These are phyloP conservation scores for Anoplolepis gracilipes DNA, from an alignment of 1,140 invertebrate species.

Conservation along the genomic window DNA sequence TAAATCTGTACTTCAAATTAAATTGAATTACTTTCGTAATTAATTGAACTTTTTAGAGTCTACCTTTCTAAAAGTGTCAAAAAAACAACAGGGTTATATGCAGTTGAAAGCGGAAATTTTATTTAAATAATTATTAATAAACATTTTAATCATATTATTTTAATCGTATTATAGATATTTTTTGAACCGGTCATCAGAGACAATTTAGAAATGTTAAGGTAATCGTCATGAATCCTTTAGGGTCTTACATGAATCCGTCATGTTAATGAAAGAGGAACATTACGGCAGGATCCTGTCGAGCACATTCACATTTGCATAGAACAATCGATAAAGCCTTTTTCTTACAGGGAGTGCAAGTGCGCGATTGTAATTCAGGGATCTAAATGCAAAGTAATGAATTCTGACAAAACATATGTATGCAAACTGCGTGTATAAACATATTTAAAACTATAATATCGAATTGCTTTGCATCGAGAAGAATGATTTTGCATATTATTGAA, in stretches of 20 bases:
- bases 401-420: neutral
- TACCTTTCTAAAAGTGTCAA: neutral
- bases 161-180: too few species aligned
- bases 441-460: conserved; percentile 36
- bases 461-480: neutral
- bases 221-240: conserved; percentile 40
- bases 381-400: conserved; percentile 34
- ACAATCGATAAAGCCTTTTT: conserved; percentile 54
- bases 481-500: conserved; percentile 23
- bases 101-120: neutral
- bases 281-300: conserved; percentile 51
- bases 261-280: conserved; percentile 49
- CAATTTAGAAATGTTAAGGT: neutral
- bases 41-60: neutral
- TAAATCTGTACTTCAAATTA: neutral
- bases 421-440: neutral
- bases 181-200: neutral
- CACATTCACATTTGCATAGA: conserved; percentile 62
- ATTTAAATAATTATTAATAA: neutral
- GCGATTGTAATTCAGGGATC: conserved; percentile 36
- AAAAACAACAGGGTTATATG: neutral
- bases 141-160: neutral
- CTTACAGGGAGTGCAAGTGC: conserved; percentile 23
- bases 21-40: neutral
- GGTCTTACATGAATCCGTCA: conserved; percentile 22